A percentile compares a stretch with the other conserved stretches of the same genome.
phyloP scores from a whole-genome alignment of 1,140 invertebrate species.

The Zelostemma sp. region DNA sequence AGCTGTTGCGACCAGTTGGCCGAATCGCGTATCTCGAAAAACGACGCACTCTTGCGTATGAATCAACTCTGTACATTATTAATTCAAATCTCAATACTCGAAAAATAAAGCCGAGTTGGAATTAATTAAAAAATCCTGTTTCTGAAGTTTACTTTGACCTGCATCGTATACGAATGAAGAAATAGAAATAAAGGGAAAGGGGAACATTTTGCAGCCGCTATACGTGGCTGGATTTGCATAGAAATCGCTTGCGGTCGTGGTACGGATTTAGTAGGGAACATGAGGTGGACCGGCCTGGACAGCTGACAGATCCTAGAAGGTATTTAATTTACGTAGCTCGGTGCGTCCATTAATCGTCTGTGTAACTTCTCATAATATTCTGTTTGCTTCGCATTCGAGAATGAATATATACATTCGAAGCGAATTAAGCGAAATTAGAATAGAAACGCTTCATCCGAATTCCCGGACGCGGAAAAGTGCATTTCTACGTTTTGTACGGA shows the following conservation, averaged over 20 bases:
- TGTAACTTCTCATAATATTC: conserved; percentile 11
- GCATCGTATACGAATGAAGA: conserved; percentile 8
- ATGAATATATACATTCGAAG: no score
- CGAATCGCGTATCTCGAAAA: conserved; percentile 45
- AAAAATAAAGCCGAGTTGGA: no score
- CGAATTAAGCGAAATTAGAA: no score
- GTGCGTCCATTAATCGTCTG: conserved; percentile 39
- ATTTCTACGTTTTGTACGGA: no score
- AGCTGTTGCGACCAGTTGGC: conserved; percentile 65
- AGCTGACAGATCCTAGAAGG: conserved; percentile 52
- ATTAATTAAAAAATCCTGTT: no score
- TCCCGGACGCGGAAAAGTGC: no score
- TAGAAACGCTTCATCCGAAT: no score
- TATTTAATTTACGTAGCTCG: conserved; percentile 52
- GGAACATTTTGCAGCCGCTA: conserved; percentile 30
- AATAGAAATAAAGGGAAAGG: conserved; percentile 3
- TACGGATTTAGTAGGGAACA: conserved; percentile 50
- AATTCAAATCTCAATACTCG: no score
- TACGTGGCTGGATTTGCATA: conserved; percentile 63
- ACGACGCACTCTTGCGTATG: conserved; percentile 33
- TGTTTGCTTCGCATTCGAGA: conserved; percentile 23
- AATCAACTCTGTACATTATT: conserved; percentile 37
- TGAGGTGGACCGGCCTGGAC: conserved; percentile 37
- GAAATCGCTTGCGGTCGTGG: conserved; percentile 49
- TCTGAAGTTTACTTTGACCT: no score